phyloP scores from a whole-genome alignment of 2,888 invertebrate genomes.

The Noctua pronuba region DNA sequence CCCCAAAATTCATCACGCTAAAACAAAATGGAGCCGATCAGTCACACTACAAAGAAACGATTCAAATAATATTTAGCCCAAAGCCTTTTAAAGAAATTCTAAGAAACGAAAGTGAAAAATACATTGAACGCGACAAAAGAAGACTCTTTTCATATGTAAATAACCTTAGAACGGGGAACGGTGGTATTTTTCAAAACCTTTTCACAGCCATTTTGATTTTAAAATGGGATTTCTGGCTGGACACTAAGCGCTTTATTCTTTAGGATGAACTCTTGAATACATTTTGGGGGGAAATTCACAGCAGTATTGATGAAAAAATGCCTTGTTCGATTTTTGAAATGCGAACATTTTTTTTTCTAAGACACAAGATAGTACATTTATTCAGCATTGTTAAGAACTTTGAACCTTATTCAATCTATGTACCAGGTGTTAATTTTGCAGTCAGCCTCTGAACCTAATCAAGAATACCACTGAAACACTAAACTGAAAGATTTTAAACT shows the following conservation, averaged over 20 bases:
- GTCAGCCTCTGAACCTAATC: background rate
- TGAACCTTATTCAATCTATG: background rate
- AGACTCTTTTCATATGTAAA: conserved; percentile 79
- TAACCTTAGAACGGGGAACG: conserved; percentile 70
- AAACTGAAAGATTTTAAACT: background rate
- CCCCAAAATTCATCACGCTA: conserved; percentile 64
- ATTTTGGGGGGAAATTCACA: conserved; percentile 25
- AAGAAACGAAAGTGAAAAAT: conserved; percentile 77
- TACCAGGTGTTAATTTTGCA: background rate
- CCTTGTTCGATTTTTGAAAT: conserved; percentile 16
- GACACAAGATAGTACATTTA: background rate
- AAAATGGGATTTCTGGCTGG: conserved; percentile 60
- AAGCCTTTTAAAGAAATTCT: conserved; percentile 68
- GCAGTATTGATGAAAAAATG: conserved; percentile 13
- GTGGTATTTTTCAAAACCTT: conserved; percentile 74
- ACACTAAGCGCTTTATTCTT: conserved; percentile 47
- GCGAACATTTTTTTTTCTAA: background rate
- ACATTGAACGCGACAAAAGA: conserved; percentile 73
- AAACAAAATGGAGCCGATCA: conserved; percentile 69
- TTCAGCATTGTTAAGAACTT: background rate
- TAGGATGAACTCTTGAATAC: conserved; percentile 24
- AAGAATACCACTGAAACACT: background rate
- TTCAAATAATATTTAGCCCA: conserved; percentile 71
- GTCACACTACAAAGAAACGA: conserved; percentile 68
- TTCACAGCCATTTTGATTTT: conserved; percentile 66